Percentiles rank a stretch among this genome's conserved stretches.
These are phyloP conservation scores for Chelon labrosus DNA, from an alignment of 2,797 vertebrate genomes.

Conservation along the genomic window DNA sequence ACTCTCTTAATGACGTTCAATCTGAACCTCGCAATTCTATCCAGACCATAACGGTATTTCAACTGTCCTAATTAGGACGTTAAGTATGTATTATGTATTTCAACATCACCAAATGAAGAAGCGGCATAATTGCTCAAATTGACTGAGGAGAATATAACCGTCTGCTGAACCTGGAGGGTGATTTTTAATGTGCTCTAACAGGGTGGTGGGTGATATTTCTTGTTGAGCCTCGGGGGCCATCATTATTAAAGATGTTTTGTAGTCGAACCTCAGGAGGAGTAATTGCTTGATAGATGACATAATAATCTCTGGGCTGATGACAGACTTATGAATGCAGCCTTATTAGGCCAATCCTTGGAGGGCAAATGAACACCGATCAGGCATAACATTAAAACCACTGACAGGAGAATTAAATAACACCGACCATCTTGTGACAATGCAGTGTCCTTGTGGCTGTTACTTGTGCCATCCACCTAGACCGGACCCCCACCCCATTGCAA, in stretches of 20 bases:
- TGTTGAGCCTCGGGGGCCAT: slow-evolving; percentile 8
- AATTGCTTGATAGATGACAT: slow-evolving; percentile 1
- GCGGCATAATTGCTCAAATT: slow-evolving; percentile 7
- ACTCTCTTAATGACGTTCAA: no score
- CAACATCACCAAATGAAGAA: slow-evolving; percentile 8
- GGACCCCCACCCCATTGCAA: no score
- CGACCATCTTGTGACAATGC: no score
- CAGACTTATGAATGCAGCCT: background rate
- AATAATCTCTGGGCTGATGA: slow-evolving; percentile 8
- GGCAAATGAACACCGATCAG: no score
- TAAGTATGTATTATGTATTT: slow-evolving; percentile 12
- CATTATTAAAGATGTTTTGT: slow-evolving; percentile 18
- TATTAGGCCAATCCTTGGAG: background rate
- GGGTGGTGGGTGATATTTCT: slow-evolving; percentile 5
- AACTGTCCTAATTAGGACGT: slow-evolving; percentile 17
- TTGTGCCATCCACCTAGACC: no score
- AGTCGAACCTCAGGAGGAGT: background rate
- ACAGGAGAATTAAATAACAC: no score
- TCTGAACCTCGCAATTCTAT: no score
- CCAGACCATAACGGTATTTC: background rate
- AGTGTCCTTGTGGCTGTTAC: no score
- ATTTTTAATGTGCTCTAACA: background rate
- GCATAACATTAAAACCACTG: no score
- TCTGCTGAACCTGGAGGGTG: slow-evolving; percentile 19
- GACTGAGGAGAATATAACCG: slow-evolving; percentile 10